Conservation (phyloP, 2,797 vertebrate genomes). For the Neomorphus geoffroyi region DNA sequence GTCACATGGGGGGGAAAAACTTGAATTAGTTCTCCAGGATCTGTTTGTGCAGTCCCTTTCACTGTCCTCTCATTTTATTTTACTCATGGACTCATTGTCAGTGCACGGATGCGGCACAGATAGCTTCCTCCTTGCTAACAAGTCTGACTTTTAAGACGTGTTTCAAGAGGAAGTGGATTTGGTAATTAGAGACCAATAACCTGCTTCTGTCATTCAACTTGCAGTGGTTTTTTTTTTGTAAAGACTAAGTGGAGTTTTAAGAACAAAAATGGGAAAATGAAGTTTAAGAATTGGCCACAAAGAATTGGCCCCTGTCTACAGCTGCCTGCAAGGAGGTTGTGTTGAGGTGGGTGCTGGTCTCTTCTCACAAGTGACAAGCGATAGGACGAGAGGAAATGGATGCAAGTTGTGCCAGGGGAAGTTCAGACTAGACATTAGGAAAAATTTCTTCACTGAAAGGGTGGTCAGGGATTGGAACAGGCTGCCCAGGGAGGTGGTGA, state of each 20-base stretch:
- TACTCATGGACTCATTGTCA: fast-evolving
- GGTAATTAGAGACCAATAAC: background rate
- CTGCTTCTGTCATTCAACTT: background rate
- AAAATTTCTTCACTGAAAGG: no score
- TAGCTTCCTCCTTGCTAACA: background rate
- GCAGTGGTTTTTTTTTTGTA: background rate
- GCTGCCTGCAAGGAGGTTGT: no score
- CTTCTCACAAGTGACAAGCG: no score
- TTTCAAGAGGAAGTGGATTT: background rate
- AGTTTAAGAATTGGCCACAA: background rate
- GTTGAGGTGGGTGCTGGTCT: no score
- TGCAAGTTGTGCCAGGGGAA: no score
- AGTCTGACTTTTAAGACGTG: background rate
- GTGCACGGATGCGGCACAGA: fast-evolving
- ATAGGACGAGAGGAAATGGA: no score
- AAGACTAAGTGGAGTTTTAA: background rate
- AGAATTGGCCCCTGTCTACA: no score
- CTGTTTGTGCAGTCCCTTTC: background rate
- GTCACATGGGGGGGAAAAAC: fast-evolving
- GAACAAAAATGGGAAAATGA: fast-evolving
- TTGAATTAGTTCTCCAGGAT: background rate
- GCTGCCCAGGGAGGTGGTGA: no score
- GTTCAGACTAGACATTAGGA: no score
- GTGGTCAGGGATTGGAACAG: no score
- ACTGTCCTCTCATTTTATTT: background rate